Evolutionary conservation across 2,113 vertebrate genomes (phyloP).

Genomic region (Mormyrus iriodes): DNA sequence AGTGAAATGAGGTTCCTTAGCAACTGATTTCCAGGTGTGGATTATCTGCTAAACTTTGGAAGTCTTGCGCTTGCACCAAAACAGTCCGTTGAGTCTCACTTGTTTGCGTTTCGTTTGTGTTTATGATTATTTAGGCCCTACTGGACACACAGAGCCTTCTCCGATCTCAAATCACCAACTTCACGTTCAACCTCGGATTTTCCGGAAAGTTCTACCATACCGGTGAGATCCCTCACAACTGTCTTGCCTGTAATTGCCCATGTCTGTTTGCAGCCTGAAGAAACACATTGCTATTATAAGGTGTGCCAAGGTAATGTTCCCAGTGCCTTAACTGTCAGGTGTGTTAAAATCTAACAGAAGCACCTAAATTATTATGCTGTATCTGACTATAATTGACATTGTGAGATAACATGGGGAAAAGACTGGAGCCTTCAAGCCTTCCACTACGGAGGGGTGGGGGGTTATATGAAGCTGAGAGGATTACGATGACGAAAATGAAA

Average conservation of each 20-base stretch:
- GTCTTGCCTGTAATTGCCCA: slow-evolving; percentile 2
- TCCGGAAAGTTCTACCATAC: slow-evolving; percentile 79
- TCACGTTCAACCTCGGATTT: slow-evolving; percentile 79
- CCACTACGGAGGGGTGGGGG: neutral
- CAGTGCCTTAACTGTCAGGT: neutral
- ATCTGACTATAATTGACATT: slow-evolving; percentile 9
- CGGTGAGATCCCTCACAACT: slow-evolving; percentile 53
- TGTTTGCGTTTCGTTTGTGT: slow-evolving; percentile 42
- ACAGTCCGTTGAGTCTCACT: neutral
- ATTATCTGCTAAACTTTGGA: neutral
- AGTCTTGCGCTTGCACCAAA: too few species aligned
- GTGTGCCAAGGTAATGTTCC: slow-evolving; percentile 4
- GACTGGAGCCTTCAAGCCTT: neutral
- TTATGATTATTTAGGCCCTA: slow-evolving; percentile 57
- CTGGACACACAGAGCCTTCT: slow-evolving; percentile 73
- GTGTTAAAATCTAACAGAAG: slow-evolving; percentile 15
- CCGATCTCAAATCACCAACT: slow-evolving; percentile 70
- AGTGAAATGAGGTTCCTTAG: neutral
- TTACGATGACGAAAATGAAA: slow-evolving; percentile 7
- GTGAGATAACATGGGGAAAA: neutral
- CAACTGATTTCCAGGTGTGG: neutral
- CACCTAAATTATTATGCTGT: slow-evolving; percentile 13
- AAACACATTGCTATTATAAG: neutral
- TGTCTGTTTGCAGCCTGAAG: neutral
- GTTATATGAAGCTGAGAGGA: slow-evolving; percentile 5